Evolutionary conservation across 2,113 vertebrate species (phyloP).

Genomic region (Capricornis sumatraensis): DNA sequence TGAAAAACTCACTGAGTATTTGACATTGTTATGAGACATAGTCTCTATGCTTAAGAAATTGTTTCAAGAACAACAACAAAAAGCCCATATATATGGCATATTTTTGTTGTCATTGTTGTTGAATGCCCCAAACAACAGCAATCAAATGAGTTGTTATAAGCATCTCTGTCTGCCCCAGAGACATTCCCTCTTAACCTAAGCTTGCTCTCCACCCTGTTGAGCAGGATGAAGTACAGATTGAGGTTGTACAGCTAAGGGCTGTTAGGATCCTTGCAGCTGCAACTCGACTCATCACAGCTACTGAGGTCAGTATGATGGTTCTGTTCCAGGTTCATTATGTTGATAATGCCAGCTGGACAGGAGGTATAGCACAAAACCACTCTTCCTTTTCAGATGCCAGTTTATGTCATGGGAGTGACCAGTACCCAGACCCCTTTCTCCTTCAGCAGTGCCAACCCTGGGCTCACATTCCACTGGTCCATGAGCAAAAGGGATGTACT

Average conservation of each 20-base stretch:
- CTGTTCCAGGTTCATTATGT: background rate
- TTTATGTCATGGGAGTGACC: conserved; percentile 79
- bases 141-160: background rate
- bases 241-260: conserved; percentile 77
- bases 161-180: background rate
- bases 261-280: conserved; percentile 78
- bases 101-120: background rate
- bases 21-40: background rate
- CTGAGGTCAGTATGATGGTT: conserved; percentile 68
- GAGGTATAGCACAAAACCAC: background rate
- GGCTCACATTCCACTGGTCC: conserved; percentile 80
- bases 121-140: background rate
- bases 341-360: background rate
- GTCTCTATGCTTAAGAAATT: background rate
- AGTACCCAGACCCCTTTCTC: conserved; percentile 80
- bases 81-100: background rate
- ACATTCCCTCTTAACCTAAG: background rate
- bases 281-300: conserved; percentile 74
- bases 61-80: background rate
- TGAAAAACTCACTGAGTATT: background rate
- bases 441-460: conserved; percentile 76
- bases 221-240: conserved; percentile 80
- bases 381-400: conserved; percentile 78
- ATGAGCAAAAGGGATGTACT: conserved; percentile 79
- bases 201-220: background rate